Base-by-base conservation (phyloP, 2,797 vertebrate species). In the Calcarius lapponicus region DNA sequence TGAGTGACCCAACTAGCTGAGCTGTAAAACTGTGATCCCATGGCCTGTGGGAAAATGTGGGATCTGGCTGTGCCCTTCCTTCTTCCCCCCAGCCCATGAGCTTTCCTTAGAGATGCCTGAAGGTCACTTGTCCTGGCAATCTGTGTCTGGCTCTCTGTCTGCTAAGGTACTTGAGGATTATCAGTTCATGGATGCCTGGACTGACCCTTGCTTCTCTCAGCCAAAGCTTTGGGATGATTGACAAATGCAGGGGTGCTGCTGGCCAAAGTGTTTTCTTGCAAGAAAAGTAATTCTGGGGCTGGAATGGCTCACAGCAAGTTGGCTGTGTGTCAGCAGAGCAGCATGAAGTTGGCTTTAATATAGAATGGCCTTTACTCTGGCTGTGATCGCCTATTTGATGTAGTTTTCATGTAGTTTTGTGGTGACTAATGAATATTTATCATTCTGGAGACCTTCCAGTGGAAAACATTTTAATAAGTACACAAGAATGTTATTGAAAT, bases 361-460 rank as follows among this genome's bases (percentile, higher is more conserved):
- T 48, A 42, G 58, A 90, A 83, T 45, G 13, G 51, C 62, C 43
- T 78, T 36, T 45, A 56, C n/a, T 79, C 58, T 78, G 20, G 32
- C 70, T 79, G 48, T 92, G 42, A 28, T 91, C 32, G 66, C 58
- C 47, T 72, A 19, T 84, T 92, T 83, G 72, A 80, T 83, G 71
- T 60, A 79, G 48, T 72, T 88, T 78, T 74, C 5, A 1, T 72
- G 53, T 56, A 71, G 56, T 82, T 90, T 85, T 15, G 7, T 56
- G 47, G 36, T 91, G 56, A 64, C 85, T 86, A 88, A 65, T 88
- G 67, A 71, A 51, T 73, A 36, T 76, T 92, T 92, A 76, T 83
- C 4, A n/a, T 79, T 66, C 53, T 88, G 89, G 80, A 71, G 22
- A 21, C 36, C 25, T 71, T 92, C 53, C 42, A 61, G 56, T 42